Percentiles rank a stretch among this genome's conserved stretches.
Conservation (phyloP, 2,888 invertebrate genomes). For the Tethea ocularis region DNA sequence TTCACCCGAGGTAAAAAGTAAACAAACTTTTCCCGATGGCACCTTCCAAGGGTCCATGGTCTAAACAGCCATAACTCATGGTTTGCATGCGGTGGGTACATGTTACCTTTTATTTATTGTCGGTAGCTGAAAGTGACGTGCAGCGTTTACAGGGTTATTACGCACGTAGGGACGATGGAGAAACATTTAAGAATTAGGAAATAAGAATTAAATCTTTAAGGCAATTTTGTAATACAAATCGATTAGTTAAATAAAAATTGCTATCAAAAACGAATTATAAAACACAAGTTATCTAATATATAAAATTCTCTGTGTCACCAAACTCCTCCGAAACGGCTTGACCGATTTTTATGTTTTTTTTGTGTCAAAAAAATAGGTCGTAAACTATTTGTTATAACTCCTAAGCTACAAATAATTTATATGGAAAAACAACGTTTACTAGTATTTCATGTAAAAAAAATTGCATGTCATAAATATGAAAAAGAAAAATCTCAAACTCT, state of each 20-base stretch:
- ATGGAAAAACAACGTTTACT: too few species aligned
- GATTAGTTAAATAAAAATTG: too few species aligned
- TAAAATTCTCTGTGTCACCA: too few species aligned
- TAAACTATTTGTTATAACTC: too few species aligned
- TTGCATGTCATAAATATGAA: background rate
- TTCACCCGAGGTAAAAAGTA: conserved; percentile 17
- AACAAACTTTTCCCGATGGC: background rate
- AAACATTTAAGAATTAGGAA: conserved; percentile 3
- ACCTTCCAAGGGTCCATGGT: conserved; percentile 11
- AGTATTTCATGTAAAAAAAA: too few species aligned
- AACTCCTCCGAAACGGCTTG: too few species aligned
- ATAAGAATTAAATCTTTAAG: background rate
- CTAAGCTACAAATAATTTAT: too few species aligned
- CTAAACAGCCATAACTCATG: conserved; percentile 45
- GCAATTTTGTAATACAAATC: too few species aligned
- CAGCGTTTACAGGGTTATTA: conserved; percentile 24
- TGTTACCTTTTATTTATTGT: conserved; percentile 60
- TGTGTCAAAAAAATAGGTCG: too few species aligned
- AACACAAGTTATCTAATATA: too few species aligned
- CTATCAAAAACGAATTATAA: too few species aligned
- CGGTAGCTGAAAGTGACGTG: conserved; percentile 44
- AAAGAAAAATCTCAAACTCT: background rate
- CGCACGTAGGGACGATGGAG: conserved; percentile 11
- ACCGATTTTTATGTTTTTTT: too few species aligned
- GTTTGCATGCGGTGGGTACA: conserved; percentile 39